Evolutionary conservation across 2,113 vertebrate species (phyloP).

Genomic region (Xenus cinereus): DNA sequence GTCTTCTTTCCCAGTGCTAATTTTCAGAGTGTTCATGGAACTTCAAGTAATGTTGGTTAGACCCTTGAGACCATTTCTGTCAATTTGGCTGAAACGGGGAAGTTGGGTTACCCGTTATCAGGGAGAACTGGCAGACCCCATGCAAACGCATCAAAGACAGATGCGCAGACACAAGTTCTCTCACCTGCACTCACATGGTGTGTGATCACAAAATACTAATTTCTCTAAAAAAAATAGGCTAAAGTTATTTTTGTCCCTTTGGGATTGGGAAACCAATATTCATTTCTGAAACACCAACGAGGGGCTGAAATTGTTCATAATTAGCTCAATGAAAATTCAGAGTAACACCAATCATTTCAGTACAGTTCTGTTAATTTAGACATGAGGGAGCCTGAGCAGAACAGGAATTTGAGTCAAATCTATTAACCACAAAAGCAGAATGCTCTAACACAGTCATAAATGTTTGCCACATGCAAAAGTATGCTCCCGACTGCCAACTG

Average conservation of each 20-base stretch:
- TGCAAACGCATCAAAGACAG: background rate
- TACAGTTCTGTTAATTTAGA: background rate
- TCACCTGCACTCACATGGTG: accelerated
- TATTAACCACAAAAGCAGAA: background rate
- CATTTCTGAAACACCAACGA: background rate
- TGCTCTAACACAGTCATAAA: background rate
- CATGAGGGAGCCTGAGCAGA: background rate
- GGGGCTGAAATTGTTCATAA: background rate
- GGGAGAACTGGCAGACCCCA: background rate
- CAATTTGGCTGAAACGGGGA: background rate
- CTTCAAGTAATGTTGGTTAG: background rate
- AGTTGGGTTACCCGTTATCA: background rate
- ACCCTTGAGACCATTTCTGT: background rate
- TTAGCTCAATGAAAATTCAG: background rate
- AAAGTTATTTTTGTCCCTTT: background rate
- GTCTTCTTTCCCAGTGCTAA: background rate
- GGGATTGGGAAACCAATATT: background rate
- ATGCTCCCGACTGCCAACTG: background rate
- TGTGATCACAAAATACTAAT: background rate
- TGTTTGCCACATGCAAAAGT: background rate
- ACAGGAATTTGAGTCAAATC: background rate
- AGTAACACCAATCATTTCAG: background rate
- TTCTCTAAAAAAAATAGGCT: background rate
- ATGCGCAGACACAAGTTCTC: background rate
- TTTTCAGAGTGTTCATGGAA: background rate